Conservation (phyloP, 2,113 vertebrate species). For the Empidonax traillii region DNA sequence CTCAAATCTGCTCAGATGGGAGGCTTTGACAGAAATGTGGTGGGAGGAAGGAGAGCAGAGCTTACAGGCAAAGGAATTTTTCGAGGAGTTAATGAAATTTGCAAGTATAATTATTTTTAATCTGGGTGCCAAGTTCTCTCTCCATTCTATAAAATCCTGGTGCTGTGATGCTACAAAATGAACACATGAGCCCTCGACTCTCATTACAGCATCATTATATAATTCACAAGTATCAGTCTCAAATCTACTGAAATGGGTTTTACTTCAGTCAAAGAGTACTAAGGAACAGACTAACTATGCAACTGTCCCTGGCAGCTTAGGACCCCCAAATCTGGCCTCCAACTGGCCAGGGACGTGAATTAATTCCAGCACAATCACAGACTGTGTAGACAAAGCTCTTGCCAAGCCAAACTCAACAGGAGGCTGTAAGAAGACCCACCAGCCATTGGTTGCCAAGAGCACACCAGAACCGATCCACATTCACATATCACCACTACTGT, state of each 20-base stretch:
- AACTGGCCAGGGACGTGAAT: not conserved
- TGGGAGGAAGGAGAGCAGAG: not conserved
- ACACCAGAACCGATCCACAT: not conserved
- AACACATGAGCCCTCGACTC: not conserved
- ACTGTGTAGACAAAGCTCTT: not conserved
- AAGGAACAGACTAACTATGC: not conserved
- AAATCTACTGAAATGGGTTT: not conserved
- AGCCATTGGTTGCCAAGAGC: not conserved
- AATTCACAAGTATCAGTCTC: not conserved
- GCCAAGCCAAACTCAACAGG: not conserved
- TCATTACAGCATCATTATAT: not conserved
- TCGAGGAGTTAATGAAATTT: constrained; percentile 17
- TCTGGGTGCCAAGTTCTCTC: not conserved
- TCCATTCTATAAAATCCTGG: not conserved
- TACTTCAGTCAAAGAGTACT: not conserved
- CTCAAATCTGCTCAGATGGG: not conserved
- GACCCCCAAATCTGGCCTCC: not conserved
- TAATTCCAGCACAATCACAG: not conserved
- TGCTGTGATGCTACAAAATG: not conserved
- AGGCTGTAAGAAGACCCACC: not conserved
- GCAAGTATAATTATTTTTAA: constrained; percentile 24
- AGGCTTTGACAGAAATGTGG: not conserved
- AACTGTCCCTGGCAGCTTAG: not conserved
- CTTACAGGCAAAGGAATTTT: not conserved
- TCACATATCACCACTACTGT: not conserved